phyloP scores from a whole-genome alignment of 2,113 vertebrate genomes.

The Syngnathus scovelli region DNA sequence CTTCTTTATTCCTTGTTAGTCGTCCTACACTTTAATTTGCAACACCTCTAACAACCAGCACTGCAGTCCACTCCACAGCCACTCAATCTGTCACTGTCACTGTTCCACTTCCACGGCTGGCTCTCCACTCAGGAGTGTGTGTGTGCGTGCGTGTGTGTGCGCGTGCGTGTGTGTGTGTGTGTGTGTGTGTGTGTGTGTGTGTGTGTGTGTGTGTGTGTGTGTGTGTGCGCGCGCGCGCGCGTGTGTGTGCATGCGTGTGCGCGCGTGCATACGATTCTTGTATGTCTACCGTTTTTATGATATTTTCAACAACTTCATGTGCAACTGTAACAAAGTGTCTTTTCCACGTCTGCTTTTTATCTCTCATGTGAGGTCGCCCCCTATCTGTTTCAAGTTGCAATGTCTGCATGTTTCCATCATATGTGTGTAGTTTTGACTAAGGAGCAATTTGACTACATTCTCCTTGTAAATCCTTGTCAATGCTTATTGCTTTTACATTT shows the following conservation, averaged over 20 bases:
- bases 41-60: conserved; percentile 65
- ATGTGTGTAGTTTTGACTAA: too few relatives aligned
- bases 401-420: background rate
- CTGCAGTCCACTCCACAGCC: conserved; percentile 52
- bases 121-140: conserved; percentile 8
- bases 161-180: too few relatives aligned
- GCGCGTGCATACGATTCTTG: conserved; percentile 19
- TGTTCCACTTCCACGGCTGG: conserved; percentile 35
- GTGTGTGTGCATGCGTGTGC: conserved; percentile 8
- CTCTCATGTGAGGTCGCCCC: conserved; percentile 65
- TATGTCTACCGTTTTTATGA: conserved; percentile 33
- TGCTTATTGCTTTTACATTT: background rate
- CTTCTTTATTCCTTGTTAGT: conserved; percentile 64
- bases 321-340: conserved; percentile 38
- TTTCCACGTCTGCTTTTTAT: conserved; percentile 33
- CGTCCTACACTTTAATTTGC: conserved; percentile 60
- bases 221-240: too few relatives aligned
- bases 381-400: conserved; percentile 50
- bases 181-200: background rate
- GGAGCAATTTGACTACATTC: too few relatives aligned
- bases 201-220: background rate
- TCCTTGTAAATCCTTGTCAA: background rate
- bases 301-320: conserved; percentile 33
- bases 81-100: conserved; percentile 67
- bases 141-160: too few relatives aligned